These are phyloP conservation scores for Diglossa cyanea DNA, from an alignment of 2,797 vertebrate species.

Conservation along the genomic window DNA sequence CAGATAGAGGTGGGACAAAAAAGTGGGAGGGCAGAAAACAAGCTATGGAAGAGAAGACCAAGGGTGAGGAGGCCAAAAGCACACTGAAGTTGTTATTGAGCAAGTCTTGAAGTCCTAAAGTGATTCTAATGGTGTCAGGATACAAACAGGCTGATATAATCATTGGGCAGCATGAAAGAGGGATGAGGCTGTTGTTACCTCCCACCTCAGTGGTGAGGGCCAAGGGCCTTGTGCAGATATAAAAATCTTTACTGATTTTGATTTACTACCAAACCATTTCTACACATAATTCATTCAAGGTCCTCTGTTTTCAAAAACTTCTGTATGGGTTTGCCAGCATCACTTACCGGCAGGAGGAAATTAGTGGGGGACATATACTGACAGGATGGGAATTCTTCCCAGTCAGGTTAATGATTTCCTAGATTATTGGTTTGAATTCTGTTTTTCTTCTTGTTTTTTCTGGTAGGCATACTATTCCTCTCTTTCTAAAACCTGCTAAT, in stretches of 20 bases:
- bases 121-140: not conserved
- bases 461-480: not conserved
- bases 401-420: not conserved
- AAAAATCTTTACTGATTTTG: not conserved
- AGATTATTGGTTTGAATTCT: not conserved
- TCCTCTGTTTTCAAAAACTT: not conserved
- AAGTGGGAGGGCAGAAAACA: not conserved
- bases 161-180: fast-evolving
- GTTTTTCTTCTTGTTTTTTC: not conserved
- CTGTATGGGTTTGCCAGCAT: not conserved
- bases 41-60: not conserved
- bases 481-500: not conserved
- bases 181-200: not conserved
- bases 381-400: not conserved
- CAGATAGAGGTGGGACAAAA: not conserved
- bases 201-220: not conserved
- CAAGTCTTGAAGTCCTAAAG: not conserved
- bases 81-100: not conserved
- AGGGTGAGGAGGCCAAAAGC: not conserved
- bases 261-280: not conserved
- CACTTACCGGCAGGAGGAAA: not conserved
- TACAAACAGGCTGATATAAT: not conserved
- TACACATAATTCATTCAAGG: not conserved
- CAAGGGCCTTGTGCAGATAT: not conserved
- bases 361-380: not conserved